Evolutionary conservation across 2,113 vertebrate genomes (phyloP), one percentile per base, ranked within the genome.

Genomic region (Ophthalmolycus amberensis): DNA sequence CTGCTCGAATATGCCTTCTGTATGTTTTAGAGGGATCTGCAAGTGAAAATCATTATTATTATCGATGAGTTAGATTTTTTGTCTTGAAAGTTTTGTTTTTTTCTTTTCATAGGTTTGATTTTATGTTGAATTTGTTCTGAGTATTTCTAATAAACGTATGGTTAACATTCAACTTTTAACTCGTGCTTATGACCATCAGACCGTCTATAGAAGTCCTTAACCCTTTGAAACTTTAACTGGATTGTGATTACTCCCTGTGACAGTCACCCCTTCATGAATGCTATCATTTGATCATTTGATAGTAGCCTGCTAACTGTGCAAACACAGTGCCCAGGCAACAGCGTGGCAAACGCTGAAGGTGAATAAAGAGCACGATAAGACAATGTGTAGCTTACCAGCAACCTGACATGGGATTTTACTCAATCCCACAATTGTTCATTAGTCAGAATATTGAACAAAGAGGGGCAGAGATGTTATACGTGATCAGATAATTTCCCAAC

Each of bases 291-390:
- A 80, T 58, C 25, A 79, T 76, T 75, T 77, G 42, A 65, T 69
- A n/a, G 42, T 48, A 67, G 37, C 63, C 29, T 20, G 63, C 42
- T 67, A 58, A 20, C 70, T 82, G 60, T 59, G 75, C 29, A 82
- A 84, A 87, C 80, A 76, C 15, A 0, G 4, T 32, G 48, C 59
- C 66, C 59, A 52, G 82, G 80, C 79, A 84, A 75, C 22, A 76
- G 16, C n/a, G 64, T 59, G 42, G 44, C 50, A 75, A 32, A 67
- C 9, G 8, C 8, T 76, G 32, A 74, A 62, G 56, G 63, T 58
- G 72, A 67, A 72, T 80, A 75, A 75, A 75, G 50, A 58, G 32
- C 48, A 70, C 1, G 25, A 87, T 85, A 83, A 85, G 60, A 59
- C 62, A 16, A 15, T 67, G 38, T 71, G 68, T 38, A 15, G 11